These are phyloP conservation scores for Shinisaurus crocodilurus DNA, from an alignment of 2,113 vertebrate genomes.

Conservation along the genomic window DNA sequence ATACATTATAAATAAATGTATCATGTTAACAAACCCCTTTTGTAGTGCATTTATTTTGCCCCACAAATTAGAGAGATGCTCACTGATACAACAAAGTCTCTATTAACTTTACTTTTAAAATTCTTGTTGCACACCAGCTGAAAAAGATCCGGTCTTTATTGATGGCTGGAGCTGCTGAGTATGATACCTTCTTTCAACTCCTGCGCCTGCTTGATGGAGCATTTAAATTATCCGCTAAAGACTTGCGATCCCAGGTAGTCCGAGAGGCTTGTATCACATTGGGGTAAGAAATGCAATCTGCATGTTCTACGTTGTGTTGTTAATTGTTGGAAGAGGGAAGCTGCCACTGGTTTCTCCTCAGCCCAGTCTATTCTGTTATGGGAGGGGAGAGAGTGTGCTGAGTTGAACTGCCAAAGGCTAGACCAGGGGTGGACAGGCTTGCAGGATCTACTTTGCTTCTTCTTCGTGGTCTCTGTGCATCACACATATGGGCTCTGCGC, in stretches of 20 bases:
- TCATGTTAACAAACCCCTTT: background rate
- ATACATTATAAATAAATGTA: background rate
- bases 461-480: no score
- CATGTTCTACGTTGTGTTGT: background rate
- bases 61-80: background rate
- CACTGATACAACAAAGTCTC: background rate
- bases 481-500: no score
- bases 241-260: conserved; percentile 96
- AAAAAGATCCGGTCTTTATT: conserved; percentile 95
- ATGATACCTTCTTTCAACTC: conserved; percentile 94
- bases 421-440: no score
- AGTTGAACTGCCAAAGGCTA: background rate
- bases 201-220: conserved; percentile 92
- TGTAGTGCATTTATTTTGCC: background rate
- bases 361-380: background rate
- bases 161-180: conserved; percentile 90
- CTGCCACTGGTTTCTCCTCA: background rate
- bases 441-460: no score
- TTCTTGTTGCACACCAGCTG: conserved; percentile 77
- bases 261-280: conserved; percentile 96
- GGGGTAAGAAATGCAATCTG: conserved; percentile 80
- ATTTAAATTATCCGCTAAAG: conserved; percentile 95
- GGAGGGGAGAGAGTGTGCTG: background rate
- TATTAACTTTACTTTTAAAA: conserved; percentile 3
- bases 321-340: background rate